Evolutionary conservation across 2,797 vertebrate genomes (phyloP).

Genomic region (Morus bassanus): DNA sequence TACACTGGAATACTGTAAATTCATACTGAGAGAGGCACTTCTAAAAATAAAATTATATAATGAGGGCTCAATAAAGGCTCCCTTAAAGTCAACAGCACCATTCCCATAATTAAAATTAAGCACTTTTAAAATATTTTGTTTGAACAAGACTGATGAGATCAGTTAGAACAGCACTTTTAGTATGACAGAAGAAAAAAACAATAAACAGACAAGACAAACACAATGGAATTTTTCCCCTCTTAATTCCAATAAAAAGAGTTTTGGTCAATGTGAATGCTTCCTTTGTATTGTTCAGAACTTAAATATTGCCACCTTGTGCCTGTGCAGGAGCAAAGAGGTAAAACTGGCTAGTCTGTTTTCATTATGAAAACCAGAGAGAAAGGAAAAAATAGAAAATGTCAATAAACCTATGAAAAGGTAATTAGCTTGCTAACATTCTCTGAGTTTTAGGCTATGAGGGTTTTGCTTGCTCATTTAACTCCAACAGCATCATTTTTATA

Average conservation of each 20-base stretch:
- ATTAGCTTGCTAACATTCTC: background rate
- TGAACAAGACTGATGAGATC: background rate
- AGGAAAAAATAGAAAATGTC: background rate
- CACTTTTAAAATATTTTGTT: background rate
- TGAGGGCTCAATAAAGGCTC: background rate
- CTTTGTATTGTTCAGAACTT: background rate
- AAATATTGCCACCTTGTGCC: background rate
- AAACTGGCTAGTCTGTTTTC: background rate
- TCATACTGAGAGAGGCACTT: background rate
- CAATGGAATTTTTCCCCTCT: background rate
- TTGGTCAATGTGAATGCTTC: background rate
- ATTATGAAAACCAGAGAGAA: background rate
- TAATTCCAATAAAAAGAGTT: background rate
- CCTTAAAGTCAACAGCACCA: background rate
- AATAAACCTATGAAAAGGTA: background rate
- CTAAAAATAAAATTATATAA: constrained; percentile 25
- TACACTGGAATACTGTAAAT: background rate
- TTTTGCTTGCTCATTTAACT: background rate
- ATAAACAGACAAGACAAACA: background rate
- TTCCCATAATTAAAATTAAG: background rate
- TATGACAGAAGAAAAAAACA: background rate
- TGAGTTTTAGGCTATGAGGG: background rate
- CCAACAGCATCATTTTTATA: background rate
- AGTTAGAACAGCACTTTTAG: background rate
- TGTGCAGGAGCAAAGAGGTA: background rate